Conservation (phyloP, 2,888 invertebrate species). For the Melipona bicolor region DNA sequence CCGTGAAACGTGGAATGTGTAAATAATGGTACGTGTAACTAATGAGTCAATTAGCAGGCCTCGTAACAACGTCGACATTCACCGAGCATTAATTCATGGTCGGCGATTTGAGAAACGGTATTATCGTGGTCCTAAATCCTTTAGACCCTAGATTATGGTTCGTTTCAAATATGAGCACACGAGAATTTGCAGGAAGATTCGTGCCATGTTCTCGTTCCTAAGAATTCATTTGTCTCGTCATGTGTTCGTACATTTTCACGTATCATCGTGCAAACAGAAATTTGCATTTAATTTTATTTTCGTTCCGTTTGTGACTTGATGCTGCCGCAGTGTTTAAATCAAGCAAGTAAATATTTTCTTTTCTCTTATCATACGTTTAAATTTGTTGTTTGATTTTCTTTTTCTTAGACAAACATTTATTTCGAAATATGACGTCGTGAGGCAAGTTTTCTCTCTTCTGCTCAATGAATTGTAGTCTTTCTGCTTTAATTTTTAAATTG, state of each 20-base stretch:
- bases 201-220: neutral
- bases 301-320: no score
- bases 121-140: neutral
- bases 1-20: neutral
- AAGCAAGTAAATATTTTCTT: no score
- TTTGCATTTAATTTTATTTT: no score
- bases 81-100: neutral
- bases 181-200: neutral
- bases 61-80: neutral
- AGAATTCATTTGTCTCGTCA: neutral
- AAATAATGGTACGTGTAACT: neutral
- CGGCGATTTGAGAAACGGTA: conserved; percentile 19
- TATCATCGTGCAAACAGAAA: neutral
- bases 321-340: no score
- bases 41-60: conserved; percentile 23
- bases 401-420: no score
- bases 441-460: no score
- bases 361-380: no score
- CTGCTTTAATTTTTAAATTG: no score
- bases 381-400: no score
- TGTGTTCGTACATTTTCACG: neutral
- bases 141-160: neutral
- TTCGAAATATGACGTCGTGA: no score
- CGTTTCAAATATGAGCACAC: neutral
- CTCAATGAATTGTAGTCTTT: no score